phyloP scores from a whole-genome alignment of 2,797 vertebrate genomes.

The Columba guinea region DNA sequence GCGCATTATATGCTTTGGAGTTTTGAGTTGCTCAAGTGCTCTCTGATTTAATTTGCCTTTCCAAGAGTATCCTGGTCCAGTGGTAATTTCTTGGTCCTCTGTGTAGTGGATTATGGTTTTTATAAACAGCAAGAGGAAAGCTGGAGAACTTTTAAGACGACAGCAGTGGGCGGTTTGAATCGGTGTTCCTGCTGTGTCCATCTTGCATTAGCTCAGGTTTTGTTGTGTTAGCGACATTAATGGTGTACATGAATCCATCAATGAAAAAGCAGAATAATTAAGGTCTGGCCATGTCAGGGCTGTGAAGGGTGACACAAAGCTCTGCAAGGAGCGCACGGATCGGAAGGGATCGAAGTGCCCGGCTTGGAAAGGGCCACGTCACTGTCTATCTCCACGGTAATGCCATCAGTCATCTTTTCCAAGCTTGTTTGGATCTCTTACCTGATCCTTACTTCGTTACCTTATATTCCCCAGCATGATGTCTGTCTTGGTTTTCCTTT shows the following conservation, averaged over 20 bases:
- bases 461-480: neutral
- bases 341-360: neutral
- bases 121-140: neutral
- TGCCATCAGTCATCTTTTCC: neutral
- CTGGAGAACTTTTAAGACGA: neutral
- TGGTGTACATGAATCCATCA: neutral
- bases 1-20: neutral
- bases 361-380: neutral
- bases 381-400: neutral
- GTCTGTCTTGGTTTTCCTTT: neutral
- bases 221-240: neutral
- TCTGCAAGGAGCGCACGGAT: neutral
- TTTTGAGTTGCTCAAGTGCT: neutral
- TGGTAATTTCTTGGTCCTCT: neutral
- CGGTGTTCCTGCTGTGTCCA: neutral
- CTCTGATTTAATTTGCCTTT: neutral
- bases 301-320: neutral
- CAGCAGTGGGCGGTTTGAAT: neutral
- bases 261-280: neutral
- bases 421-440: neutral
- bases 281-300: neutral
- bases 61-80: neutral
- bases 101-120: neutral
- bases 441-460: neutral
- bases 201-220: neutral